Percentiles rank a stretch among this genome's conserved stretches.
phyloP scores from a whole-genome alignment of 2,113 vertebrate genomes.

The Ornithorhynchus anatinus region DNA sequence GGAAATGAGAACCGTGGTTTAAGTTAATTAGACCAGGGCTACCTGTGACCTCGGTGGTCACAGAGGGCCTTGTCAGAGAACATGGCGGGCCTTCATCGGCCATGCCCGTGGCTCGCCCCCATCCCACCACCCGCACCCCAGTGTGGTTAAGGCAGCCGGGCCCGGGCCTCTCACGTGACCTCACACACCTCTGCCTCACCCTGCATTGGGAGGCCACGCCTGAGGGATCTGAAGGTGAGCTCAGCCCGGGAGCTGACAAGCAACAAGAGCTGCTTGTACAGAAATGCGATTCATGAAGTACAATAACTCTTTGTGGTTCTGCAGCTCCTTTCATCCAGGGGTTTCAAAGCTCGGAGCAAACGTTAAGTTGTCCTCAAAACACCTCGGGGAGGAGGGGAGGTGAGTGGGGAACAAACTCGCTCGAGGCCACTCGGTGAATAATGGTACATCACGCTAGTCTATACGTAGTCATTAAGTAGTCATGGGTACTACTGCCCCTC shows the following conservation, averaged over 20 bases:
- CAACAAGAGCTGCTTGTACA: not conserved
- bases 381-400: constrained; percentile 31
- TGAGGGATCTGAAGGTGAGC: not conserved
- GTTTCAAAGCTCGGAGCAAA: constrained; percentile 43
- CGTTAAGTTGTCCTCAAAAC: constrained; percentile 43
- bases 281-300: not conserved
- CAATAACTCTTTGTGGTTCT: constrained; percentile 34
- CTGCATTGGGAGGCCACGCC: not conserved
- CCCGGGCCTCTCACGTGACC: no score
- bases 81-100: no score
- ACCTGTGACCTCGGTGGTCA: no score
- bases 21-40: no score
- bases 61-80: no score
- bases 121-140: no score
- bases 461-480: constrained; percentile 2
- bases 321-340: constrained; percentile 46
- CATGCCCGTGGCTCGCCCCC: no score
- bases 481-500: not conserved
- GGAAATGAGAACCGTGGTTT: no score
- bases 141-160: no score
- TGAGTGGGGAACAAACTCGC: constrained; percentile 11
- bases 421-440: constrained; percentile 6
- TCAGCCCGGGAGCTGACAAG: not conserved
- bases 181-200: no score
- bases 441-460: constrained; percentile 15